A percentile compares a stretch with the other conserved stretches of the same genome.
Evolutionary conservation across 2,113 vertebrate genomes (phyloP).

Genomic region (Xenopus tropicalis): DNA sequence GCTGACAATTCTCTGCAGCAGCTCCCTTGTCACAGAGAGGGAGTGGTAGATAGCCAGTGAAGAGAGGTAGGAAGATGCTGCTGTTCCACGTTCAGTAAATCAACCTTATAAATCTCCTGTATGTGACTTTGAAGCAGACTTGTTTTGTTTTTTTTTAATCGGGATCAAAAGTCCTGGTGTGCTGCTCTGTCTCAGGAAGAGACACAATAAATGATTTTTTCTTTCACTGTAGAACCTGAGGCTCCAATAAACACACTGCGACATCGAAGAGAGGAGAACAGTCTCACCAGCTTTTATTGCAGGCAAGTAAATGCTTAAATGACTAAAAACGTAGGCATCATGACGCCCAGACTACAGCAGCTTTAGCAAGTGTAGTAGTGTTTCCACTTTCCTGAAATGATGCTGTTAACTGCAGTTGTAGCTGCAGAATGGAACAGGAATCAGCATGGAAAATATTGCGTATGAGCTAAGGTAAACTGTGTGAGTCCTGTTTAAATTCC

Average conservation of each 20-base stretch:
- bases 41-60: constrained; percentile 35
- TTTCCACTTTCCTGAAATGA: not conserved
- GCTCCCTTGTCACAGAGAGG: constrained; percentile 36
- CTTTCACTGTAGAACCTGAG: constrained; percentile 27
- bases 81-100: constrained; percentile 26
- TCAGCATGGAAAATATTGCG: constrained; percentile 19
- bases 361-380: not conserved
- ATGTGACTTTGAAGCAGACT: constrained; percentile 10
- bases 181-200: constrained; percentile 3
- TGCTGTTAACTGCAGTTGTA: not conserved
- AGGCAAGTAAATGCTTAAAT: constrained; percentile 38
- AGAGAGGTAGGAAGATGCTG: constrained; percentile 43
- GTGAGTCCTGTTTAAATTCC: constrained; percentile 1
- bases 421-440: not conserved
- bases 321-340: not conserved
- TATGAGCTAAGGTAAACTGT: constrained; percentile 1
- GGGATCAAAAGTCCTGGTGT: not conserved
- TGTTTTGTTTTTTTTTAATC: constrained; percentile 3
- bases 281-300: constrained; percentile 19
- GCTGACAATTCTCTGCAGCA: constrained; percentile 43
- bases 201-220: constrained; percentile 30
- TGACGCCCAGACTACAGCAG: not conserved
- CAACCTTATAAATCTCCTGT: constrained; percentile 7
- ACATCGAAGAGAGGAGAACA: constrained; percentile 31
- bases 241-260: constrained; percentile 23